Base-by-base conservation (phyloP, 2,888 invertebrate genomes). In the Himalopsyche kuldschensis region DNA sequence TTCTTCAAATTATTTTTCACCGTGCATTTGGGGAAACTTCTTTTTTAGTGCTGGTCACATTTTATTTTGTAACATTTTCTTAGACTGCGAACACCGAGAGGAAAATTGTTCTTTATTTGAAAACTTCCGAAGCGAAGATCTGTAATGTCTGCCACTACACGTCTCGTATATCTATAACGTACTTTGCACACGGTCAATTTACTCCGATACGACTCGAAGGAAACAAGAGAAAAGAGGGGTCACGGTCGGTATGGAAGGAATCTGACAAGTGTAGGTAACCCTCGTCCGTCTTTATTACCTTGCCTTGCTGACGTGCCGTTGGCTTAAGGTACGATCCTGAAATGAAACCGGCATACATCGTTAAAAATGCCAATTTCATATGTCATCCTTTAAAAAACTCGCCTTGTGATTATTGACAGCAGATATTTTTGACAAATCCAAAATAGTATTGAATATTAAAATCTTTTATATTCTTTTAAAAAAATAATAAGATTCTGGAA, bases 271-370 rank as follows among this genome's bases (percentile, higher is more conserved):
- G 69, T 69, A 24, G 27, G 69, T 69, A 81, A 82, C 82, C 82
- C 82, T 82, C 78, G 82, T 82, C 82, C 76, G 82, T 82, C 82
- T 82, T 82, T 82, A 82, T 82, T 82, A 82, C 46, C 63, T 41
- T 31, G 32, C 46, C 81, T 31, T 47, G 76, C 77, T 47, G 47
- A 81, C 81, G 55, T 77, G 81, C 55, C 47, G 31, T 30, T 47
- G 30, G 78, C 78, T 41, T 69, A 69, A 78, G 77, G 30, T 47
- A 30, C 78, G 46, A 41, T 78, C 15, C 46, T 46, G 41, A 46
- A 48, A 41, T 69, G 69, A 69, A 27, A 69, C 69, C 69, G 4
- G 69, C 20, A 27, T 27, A 69, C 27, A 69, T 69, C 69, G 69
- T 69, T 69, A 69, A 69, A 69, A 69, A 27, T 30, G 69, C 69